Evolutionary conservation across 2,888 invertebrate species (phyloP), one percentile per base, ranked within the genome.

Genomic region (Oscheius sp.): DNA sequence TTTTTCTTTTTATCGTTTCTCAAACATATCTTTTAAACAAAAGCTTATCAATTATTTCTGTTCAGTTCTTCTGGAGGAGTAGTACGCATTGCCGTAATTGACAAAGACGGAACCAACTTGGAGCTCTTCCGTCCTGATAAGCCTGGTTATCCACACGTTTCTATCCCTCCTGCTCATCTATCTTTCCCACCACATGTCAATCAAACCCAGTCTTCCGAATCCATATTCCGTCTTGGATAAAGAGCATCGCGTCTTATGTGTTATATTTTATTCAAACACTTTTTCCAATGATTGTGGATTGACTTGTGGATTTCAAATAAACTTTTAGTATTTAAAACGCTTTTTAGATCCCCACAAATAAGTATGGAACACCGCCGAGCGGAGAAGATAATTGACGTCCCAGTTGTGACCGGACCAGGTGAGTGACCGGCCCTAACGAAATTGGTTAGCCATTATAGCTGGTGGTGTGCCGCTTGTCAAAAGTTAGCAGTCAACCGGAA

Each of bases 51-150:
- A 8, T 42, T 42, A 23, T 45, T 34, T 25, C 37, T n/a, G 64
- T 76, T 57, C 55, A 80, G 80, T 12, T 79, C 78, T 12, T 86
- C 85, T 31, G 85, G 85, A 61, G 85, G 85, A 67, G 81, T 86
- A 37, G 76, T 83, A 34, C 83, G 84, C 53, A 48, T 86, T 4
- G 84, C 83, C 8, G 72, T 76, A 8, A 77, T 85, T 67, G 79
- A 85, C 67, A 72, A 78, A 55, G 61, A 67, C 25, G 85, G 85
- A 20, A 80, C 81, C 1, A 66, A 64, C 42, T 58, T 75, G 64
- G 82, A 82, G 64, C 80, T 81, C 29, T 81, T 78, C 75, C 74
- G 75, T 8, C 76, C 75, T 27, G 79, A 82, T 57, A 76, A 78
- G 64, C 72, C 76, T 52, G 79, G 76, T 48, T 83, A 81, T 79